Conservation (phyloP, 2,888 invertebrate species). For the Coelogynopora nodosa region DNA sequence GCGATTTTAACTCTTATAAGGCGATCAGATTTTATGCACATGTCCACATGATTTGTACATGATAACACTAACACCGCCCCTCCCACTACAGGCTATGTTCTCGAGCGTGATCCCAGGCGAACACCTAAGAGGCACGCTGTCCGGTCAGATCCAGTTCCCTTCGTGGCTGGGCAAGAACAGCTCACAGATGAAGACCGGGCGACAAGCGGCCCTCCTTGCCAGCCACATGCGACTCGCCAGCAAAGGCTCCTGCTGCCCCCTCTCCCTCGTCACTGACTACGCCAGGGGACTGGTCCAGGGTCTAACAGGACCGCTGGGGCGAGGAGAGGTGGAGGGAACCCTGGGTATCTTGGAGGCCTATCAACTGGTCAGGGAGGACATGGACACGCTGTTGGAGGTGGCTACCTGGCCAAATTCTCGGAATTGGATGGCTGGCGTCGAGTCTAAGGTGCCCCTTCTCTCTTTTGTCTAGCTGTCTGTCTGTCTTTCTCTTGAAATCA, state of each 20-base stretch:
- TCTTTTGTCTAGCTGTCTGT: too few species aligned
- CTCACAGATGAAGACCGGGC: slow-evolving; percentile 70
- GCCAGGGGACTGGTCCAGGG: slow-evolving; percentile 67
- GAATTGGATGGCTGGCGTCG: slow-evolving; percentile 73
- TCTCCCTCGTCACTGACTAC: slow-evolving; percentile 39
- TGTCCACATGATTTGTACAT: neutral
- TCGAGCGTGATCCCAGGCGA: slow-evolving; percentile 85
- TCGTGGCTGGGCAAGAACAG: slow-evolving; percentile 94
- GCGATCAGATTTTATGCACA: too few species aligned
- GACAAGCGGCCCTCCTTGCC: slow-evolving; percentile 78
- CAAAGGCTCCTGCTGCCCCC: neutral
- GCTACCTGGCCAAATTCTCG: slow-evolving; percentile 72
- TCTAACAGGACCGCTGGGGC: slow-evolving; percentile 72
- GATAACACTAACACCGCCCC: neutral
- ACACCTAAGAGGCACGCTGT: slow-evolving; percentile 74
- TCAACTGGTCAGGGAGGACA: slow-evolving; percentile 80
- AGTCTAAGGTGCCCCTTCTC: slow-evolving; percentile 57
- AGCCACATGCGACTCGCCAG: slow-evolving; percentile 73
- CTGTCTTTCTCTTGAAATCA: too few species aligned
- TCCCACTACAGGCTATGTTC: slow-evolving; percentile 70
- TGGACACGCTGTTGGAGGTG: slow-evolving; percentile 81
- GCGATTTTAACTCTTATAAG: too few species aligned
- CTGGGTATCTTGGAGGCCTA: slow-evolving; percentile 77
- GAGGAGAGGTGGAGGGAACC: slow-evolving; percentile 69
- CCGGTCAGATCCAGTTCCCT: slow-evolving; percentile 79